A percentile compares a stretch with the other conserved stretches of the same genome.
These are phyloP conservation scores for Calliphora vicina DNA, from an alignment of 1,140 invertebrate species.

Conservation along the genomic window DNA sequence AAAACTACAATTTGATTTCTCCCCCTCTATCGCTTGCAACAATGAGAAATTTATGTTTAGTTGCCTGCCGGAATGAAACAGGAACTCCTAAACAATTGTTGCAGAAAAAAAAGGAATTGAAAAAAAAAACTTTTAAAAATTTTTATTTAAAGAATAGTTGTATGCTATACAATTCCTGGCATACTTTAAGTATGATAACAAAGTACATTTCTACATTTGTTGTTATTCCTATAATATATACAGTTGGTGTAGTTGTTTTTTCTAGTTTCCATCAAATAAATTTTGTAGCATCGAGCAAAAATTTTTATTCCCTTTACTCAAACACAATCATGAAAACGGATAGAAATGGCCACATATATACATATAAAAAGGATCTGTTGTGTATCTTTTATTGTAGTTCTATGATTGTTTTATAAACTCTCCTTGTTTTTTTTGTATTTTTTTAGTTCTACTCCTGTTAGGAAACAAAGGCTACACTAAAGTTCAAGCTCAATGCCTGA, in stretches of 20 bases:
- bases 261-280: constrained; percentile 6
- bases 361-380: background rate
- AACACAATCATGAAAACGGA: background rate
- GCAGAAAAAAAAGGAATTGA: background rate
- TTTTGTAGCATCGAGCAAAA: background rate
- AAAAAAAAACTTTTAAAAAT: background rate
- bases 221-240: background rate
- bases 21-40: too few species aligned
- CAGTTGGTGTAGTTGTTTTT: background rate
- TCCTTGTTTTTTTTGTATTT: background rate
- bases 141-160: background rate
- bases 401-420: constrained; percentile 12
- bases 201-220: background rate
- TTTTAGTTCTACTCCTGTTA: background rate
- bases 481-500: constrained; percentile 4
- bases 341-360: too few species aligned
- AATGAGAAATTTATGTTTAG: background rate
- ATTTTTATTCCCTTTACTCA: background rate
- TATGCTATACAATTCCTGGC: background rate
- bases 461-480: background rate
- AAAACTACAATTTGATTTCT: background rate
- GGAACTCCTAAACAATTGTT: background rate
- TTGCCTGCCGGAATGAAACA: background rate
- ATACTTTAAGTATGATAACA: background rate
- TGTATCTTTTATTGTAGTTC: background rate